Evolutionary conservation across 2,888 invertebrate genomes (phyloP).

Genomic region (Nebria brevicollis): DNA sequence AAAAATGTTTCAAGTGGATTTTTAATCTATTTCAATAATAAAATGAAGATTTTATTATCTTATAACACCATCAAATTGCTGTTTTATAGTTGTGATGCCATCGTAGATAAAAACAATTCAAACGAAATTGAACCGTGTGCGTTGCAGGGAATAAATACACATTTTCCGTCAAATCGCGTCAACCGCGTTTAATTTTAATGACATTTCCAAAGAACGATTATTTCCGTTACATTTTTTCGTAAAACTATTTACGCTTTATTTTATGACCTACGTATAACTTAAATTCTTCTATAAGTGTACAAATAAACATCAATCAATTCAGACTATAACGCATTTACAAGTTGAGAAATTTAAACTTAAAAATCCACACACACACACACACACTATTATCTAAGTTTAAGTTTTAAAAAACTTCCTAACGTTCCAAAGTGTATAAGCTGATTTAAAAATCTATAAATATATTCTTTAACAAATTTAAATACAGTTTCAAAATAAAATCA

Average conservation of each 20-base stretch:
- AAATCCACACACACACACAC: too few relatives aligned
- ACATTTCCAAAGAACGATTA: constrained; percentile 1
- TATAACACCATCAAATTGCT: not conserved
- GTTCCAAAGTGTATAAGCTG: not conserved
- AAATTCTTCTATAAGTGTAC: not conserved
- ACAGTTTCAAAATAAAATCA: not conserved
- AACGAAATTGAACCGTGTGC: not conserved
- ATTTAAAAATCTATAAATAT: not conserved
- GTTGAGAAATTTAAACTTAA: too few relatives aligned
- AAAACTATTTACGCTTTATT: not conserved
- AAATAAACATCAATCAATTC: not conserved
- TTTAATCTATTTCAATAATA: not conserved
- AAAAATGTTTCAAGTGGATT: not conserved
- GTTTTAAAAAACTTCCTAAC: too few relatives aligned
- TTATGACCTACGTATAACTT: not conserved
- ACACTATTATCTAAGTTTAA: too few relatives aligned
- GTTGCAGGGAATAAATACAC: not conserved
- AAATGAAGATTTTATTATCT: not conserved
- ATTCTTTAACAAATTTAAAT: not conserved
- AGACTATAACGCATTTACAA: too few relatives aligned
- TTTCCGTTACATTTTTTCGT: not conserved
- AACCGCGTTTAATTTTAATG: not conserved
- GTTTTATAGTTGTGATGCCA: not conserved
- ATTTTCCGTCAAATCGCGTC: not conserved
- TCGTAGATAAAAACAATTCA: not conserved